phyloP scores from a whole-genome alignment of 2,113 vertebrate genomes.

The Indicator indicator region DNA sequence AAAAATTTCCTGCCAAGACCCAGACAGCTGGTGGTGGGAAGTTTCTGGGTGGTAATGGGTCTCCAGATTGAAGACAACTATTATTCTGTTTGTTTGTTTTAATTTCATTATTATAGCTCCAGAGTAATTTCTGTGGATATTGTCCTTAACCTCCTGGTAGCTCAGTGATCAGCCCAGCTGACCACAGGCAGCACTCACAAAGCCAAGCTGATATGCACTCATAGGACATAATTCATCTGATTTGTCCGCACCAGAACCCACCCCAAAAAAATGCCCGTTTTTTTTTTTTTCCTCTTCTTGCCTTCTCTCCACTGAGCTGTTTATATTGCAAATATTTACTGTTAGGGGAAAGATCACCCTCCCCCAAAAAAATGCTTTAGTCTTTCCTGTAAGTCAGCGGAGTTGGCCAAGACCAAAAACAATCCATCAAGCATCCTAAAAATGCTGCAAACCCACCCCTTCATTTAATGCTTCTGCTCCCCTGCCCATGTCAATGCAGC shows the following conservation, averaged over 20 bases:
- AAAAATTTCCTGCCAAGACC: not conserved
- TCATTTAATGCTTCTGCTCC: not conserved
- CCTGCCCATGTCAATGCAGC: not conserved
- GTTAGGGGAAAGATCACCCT: not conserved
- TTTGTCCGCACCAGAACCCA: not conserved
- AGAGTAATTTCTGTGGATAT: not conserved
- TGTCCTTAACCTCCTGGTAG: not conserved
- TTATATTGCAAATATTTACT: not conserved
- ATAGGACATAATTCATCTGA: not conserved
- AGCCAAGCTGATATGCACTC: not conserved
- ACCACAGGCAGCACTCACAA: not conserved
- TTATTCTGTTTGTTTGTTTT: not conserved
- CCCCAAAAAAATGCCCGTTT: not conserved
- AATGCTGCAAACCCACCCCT: conserved; percentile 2
- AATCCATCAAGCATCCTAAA: not conserved
- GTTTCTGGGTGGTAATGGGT: not conserved
- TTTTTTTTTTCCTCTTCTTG: too few relatives aligned
- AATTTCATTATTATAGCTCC: not conserved
- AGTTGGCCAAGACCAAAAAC: conserved; percentile 7
- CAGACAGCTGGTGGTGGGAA: not conserved
- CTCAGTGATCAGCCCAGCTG: not conserved
- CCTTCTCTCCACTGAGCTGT: not conserved
- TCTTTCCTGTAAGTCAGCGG: conserved; percentile 22
- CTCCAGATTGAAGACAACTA: not conserved
- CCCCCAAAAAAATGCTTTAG: not conserved